These are phyloP conservation scores for Neodon shergylaensis DNA, from an alignment of 2,113 vertebrate genomes.

Conservation along the genomic window DNA sequence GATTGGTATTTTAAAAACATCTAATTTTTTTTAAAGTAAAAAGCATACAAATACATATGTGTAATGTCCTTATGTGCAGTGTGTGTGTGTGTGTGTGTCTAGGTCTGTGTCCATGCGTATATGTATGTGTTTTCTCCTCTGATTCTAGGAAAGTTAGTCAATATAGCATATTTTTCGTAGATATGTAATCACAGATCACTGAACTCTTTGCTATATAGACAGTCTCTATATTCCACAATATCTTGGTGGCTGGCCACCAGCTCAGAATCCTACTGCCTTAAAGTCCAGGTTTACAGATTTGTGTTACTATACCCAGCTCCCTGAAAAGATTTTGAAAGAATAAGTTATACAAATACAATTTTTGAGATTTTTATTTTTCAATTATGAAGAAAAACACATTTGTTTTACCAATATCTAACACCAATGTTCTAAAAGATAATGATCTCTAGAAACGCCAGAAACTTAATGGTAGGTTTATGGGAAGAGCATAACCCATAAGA, in stretches of 20 bases:
- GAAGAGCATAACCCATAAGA: not conserved
- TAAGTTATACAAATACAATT: not conserved
- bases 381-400: not conserved
- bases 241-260: not conserved
- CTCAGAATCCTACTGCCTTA: not conserved
- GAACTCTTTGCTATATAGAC: not conserved
- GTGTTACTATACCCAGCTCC: not conserved
- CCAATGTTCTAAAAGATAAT: not conserved
- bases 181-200: not conserved
- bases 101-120: not conserved
- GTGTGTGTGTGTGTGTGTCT: not conserved
- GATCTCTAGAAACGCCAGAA: not conserved
- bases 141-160: no score
- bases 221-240: not conserved
- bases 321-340: conserved; percentile 10
- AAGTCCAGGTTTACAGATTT: not conserved
- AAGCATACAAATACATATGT: not conserved
- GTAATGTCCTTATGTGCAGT: no score
- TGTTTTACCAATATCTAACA: not conserved
- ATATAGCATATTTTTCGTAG: not conserved
- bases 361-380: conserved; percentile 20
- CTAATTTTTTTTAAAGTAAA: no score
- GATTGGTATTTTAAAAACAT: no score
- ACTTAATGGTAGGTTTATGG: not conserved
- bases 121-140: accelerated